Evolutionary conservation across 2,797 vertebrate species (phyloP).

Genomic region (Emys orbicularis): DNA sequence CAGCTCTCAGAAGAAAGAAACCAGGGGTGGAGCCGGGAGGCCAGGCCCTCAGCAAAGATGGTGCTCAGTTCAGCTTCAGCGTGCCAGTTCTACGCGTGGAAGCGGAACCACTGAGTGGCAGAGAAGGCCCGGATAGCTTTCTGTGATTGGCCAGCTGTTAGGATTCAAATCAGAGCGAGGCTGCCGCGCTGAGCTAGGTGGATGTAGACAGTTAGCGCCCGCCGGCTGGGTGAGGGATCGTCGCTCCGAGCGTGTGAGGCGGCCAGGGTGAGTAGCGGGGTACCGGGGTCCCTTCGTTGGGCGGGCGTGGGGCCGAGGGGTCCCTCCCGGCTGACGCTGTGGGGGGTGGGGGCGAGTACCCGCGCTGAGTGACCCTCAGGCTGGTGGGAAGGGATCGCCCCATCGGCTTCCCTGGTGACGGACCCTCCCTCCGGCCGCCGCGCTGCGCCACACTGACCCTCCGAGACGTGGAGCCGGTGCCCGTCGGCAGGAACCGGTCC

Average conservation of each 20-base stretch:
- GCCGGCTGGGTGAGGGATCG: background rate
- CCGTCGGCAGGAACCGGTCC: background rate
- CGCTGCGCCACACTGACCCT: background rate
- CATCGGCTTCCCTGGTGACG: background rate
- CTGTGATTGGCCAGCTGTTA: slow-evolving; percentile 64
- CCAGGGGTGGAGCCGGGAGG: accelerated
- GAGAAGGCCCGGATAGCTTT: background rate
- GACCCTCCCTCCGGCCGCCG: background rate
- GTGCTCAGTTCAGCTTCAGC: background rate
- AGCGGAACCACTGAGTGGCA: background rate
- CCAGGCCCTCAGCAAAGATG: slow-evolving; percentile 68
- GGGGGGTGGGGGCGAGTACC: too few relatives aligned
- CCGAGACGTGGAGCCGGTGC: background rate
- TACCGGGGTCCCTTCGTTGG: accelerated
- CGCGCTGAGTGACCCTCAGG: background rate
- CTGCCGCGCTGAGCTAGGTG: background rate
- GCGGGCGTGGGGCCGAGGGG: too few relatives aligned
- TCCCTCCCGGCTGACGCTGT: background rate
- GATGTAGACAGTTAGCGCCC: accelerated
- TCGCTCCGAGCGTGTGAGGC: background rate
- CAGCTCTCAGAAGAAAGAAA: too few relatives aligned
- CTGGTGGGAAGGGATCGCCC: background rate
- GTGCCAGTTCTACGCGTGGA: accelerated
- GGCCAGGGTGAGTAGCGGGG: background rate
- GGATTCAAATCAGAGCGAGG: slow-evolving; percentile 79